Evolutionary conservation across 2,888 invertebrate genomes (phyloP).

Genomic region (Alloscopus bannaensis): DNA sequence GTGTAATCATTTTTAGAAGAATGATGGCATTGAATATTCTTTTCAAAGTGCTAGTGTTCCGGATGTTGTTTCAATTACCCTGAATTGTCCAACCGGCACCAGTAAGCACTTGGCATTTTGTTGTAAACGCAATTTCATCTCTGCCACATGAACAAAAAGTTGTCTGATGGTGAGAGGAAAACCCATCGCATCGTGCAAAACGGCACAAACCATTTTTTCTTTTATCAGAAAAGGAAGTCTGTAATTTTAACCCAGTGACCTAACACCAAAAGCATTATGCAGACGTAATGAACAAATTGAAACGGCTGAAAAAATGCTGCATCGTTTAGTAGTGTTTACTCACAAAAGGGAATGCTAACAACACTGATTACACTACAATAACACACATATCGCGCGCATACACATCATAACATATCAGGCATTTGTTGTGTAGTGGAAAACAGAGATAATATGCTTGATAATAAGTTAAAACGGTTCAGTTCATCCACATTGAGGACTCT

Average conservation of each 20-base stretch:
- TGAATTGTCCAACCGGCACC: no score
- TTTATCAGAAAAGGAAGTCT: conserved; percentile 60
- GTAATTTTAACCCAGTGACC: conserved; percentile 59
- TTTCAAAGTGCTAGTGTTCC: no score
- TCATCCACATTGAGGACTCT: conserved; percentile 16
- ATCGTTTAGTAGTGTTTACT: background rate
- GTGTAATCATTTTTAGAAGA: no score
- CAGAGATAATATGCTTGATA: background rate
- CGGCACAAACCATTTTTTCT: conserved; percentile 15
- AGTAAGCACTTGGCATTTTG: no score
- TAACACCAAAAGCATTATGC: conserved; percentile 31
- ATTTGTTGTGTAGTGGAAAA: background rate
- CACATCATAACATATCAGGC: background rate
- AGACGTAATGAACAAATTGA: conserved; percentile 20
- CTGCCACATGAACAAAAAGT: no score
- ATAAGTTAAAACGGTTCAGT: conserved; percentile 6
- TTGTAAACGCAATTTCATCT: no score
- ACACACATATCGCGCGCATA: conserved; percentile 1
- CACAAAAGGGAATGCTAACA: background rate
- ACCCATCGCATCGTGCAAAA: conserved; percentile 13
- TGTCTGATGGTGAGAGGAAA: no score
- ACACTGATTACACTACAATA: background rate
- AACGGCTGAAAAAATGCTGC: conserved; percentile 10
- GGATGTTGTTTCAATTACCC: no score
- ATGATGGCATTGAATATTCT: no score